These are phyloP conservation scores for Scaeva pyrastri DNA, from an alignment of 2,888 invertebrate species.

Conservation along the genomic window DNA sequence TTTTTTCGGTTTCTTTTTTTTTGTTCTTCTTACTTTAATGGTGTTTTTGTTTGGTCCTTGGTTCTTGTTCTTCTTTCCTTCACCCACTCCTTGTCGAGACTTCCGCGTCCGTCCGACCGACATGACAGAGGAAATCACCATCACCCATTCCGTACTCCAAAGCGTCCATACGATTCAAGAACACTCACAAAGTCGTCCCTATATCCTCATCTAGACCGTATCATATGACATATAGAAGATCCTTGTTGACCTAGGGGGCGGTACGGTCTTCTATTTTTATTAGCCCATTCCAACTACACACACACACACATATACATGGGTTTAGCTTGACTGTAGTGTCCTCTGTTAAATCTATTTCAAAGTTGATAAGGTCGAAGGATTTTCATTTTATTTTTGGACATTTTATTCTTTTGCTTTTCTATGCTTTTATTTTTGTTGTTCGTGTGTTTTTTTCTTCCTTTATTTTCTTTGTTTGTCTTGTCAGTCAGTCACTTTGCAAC, in stretches of 20 bases:
- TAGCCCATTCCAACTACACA: not conserved
- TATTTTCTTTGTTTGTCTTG: not conserved
- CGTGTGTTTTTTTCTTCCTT: not conserved
- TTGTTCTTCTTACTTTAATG: slow-evolving; percentile 1
- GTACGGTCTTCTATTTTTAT: slow-evolving; percentile 4
- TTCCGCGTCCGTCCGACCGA: too few species aligned
- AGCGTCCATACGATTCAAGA: not conserved
- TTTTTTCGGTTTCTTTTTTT: not conserved
- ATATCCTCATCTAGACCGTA: not conserved
- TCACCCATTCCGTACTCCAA: too few species aligned
- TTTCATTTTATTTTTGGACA: slow-evolving; percentile 25
- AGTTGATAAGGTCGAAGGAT: slow-evolving; percentile 40
- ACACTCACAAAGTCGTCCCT: slow-evolving; percentile 1
- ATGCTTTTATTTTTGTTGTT: not conserved
- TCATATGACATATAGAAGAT: slow-evolving; percentile 27
- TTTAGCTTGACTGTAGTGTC: not conserved
- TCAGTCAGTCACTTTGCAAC: not conserved
- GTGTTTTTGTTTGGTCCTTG: slow-evolving; percentile 6
- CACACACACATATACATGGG: too few species aligned
- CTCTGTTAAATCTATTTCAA: slow-evolving; percentile 23
- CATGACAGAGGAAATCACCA: too few species aligned
- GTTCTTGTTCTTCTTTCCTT: not conserved
- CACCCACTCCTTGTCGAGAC: not conserved
- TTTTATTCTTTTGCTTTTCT: not conserved
- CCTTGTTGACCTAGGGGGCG: slow-evolving; percentile 8